A percentile compares a stretch with the other conserved stretches of the same genome.
Evolutionary conservation across 2,113 vertebrate genomes (phyloP).

Genomic region (Zapornia atra): DNA sequence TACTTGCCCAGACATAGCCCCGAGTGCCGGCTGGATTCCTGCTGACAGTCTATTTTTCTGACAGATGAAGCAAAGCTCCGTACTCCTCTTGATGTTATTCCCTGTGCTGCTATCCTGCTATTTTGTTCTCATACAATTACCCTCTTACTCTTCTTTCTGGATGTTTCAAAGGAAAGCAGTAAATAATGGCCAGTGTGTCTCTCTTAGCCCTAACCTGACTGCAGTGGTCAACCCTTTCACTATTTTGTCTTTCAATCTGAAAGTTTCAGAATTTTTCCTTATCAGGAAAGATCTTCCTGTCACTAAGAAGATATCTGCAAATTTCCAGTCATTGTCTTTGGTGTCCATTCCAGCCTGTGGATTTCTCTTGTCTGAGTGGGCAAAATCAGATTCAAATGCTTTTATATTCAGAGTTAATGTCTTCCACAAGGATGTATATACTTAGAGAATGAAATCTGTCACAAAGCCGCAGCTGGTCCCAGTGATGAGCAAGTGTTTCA

Average conservation of each 20-base stretch:
- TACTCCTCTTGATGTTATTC: not conserved
- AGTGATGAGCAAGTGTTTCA: not conserved
- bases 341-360: not conserved
- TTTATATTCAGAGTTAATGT: not conserved
- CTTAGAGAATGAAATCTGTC: not conserved
- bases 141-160: not conserved
- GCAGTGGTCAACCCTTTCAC: not conserved
- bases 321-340: not conserved
- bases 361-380: not conserved
- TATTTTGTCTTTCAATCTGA: not conserved
- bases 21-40: not conserved
- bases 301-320: not conserved
- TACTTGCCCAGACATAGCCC: not conserved
- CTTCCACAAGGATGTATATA: not conserved
- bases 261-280: not conserved
- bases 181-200: not conserved
- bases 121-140: not conserved
- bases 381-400: not conserved
- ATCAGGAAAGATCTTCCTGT: not conserved
- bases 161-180: not conserved
- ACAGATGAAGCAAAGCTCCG: not conserved
- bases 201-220: not conserved
- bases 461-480: not conserved
- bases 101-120: not conserved
- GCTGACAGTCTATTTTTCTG: not conserved